Evolutionary conservation across 2,797 vertebrate genomes (phyloP), one percentile per base, ranked within the genome.

Genomic region (Nyctalus aviator): DNA sequence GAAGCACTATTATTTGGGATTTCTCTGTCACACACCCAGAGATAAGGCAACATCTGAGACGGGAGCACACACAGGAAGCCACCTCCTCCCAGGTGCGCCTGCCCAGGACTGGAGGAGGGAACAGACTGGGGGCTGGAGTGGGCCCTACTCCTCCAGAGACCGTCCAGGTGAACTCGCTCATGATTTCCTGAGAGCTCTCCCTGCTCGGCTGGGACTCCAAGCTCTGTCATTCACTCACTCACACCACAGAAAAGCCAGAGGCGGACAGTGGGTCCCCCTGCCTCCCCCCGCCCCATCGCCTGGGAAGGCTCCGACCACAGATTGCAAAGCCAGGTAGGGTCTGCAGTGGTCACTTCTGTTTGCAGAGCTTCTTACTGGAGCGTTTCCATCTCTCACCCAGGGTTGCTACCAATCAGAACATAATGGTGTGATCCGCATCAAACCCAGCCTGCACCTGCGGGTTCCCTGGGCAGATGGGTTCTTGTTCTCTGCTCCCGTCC

Each of bases 251-350:
- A 72, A 73, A 66, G 55, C 72, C 76, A 37, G 75, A 30, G 72
- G 8, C 13, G 17, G 48, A 25, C 21, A 27, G 6, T 4, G 46
- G 13, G 18, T 37, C 82, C 18, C 53, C 53, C 41, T 14, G 41
- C 62, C 48, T 50, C 62, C 8, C 20, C 32, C 46, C 0, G 0
- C 3, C n/a, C 55, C 37, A 13, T 2, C 25, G 37, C 66, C 0
- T 18, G 20, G 50, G 57, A 72, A 72, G 15, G 35, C 55, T 77
- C 15, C 46, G 35, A 6, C 41, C 44, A 35, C 3, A 0, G 20
- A 90, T 50, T 78, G 35, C 46, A 9, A 41, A 59, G 37, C 57
- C 82, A 64, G 30, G 20, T 6, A 46, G 59, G 32, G 3, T 50
- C 44, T 25, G 35, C 55, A n/a, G 46, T 41, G 8, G 10, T 23